These are phyloP conservation scores for Anadara kagoshimensis DNA, from an alignment of 1,140 invertebrate species.

Conservation along the genomic window DNA sequence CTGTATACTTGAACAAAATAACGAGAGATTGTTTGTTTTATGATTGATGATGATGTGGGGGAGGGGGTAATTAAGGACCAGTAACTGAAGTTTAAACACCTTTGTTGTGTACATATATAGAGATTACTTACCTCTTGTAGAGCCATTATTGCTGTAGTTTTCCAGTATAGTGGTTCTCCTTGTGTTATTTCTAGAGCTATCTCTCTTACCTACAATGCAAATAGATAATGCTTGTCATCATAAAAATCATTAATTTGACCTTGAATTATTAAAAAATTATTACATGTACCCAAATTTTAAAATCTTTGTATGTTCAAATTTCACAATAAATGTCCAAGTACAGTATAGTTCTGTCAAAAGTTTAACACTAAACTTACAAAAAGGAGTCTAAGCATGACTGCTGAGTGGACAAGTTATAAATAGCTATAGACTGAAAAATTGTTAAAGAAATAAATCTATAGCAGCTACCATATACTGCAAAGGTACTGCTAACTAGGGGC, in stretches of 20 bases:
- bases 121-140: conserved; percentile 39
- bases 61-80: not conserved
- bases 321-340: too few species aligned
- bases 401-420: too few species aligned
- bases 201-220: conserved; percentile 41
- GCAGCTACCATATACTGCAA: too few species aligned
- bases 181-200: conserved; percentile 27
- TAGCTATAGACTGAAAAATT: too few species aligned
- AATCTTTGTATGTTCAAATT: too few species aligned
- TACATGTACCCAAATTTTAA: not conserved
- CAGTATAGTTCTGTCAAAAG: not conserved
- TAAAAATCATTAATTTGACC: too few species aligned
- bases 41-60: not conserved
- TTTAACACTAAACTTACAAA: not conserved
- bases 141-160: conserved; percentile 46
- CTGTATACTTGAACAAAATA: too few species aligned
- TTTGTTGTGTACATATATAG: not conserved
- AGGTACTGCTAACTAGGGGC: too few species aligned
- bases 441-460: too few species aligned
- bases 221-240: too few species aligned
- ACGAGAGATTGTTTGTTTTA: too few species aligned
- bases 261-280: too few species aligned
- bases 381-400: not conserved
- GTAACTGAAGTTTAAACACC: not conserved
- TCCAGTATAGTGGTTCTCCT: conserved; percentile 24